Conservation (phyloP, 2,797 vertebrate genomes). For the Xyrichtys novacula region DNA sequence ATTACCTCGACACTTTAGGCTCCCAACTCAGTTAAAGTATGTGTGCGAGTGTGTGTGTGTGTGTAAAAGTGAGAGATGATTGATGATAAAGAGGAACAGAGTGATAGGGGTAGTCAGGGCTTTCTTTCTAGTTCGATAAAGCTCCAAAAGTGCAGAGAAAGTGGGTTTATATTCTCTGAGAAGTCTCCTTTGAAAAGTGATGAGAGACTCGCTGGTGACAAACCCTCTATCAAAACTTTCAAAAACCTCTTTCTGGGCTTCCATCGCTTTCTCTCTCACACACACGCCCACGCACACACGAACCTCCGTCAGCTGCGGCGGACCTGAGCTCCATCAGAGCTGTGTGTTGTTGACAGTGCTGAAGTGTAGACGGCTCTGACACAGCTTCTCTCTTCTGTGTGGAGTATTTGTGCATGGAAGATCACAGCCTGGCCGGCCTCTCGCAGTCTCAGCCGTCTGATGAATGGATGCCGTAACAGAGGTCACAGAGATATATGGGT, state of each 20-base stretch:
- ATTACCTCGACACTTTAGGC: constrained; percentile 81
- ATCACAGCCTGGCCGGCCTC: constrained; percentile 53
- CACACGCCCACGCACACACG: constrained; percentile 13
- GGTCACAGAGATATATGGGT: constrained; percentile 42
- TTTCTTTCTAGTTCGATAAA: constrained; percentile 47
- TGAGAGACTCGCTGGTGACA: constrained; percentile 66
- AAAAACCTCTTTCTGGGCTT: constrained; percentile 38
- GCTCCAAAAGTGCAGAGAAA: constrained; percentile 46
- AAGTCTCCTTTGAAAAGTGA: constrained; percentile 62
- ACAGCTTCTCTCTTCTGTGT: constrained; percentile 30
- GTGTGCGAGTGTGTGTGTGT: constrained; percentile 28
- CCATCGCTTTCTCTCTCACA: constrained; percentile 17
- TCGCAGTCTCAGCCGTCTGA: constrained; percentile 43
- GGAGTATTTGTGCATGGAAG: constrained; percentile 48
- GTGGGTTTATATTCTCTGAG: constrained; percentile 61
- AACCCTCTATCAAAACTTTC: constrained; percentile 64
- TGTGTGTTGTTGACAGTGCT: constrained; percentile 58
- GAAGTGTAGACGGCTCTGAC: constrained; percentile 54
- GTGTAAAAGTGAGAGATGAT: constrained; percentile 49
- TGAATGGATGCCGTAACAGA: constrained; percentile 40
- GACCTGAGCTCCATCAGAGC: constrained; percentile 54
- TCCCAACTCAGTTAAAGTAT: constrained; percentile 55
- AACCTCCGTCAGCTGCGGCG: constrained; percentile 12
- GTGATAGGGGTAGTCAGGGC: constrained; percentile 30
- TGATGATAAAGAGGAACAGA: constrained; percentile 59